A percentile compares a stretch with the other conserved stretches of the same genome.
Evolutionary conservation across 35 echinoderm and acorn worm genomes (phyloP).

Genomic region (Diadema setosum): DNA sequence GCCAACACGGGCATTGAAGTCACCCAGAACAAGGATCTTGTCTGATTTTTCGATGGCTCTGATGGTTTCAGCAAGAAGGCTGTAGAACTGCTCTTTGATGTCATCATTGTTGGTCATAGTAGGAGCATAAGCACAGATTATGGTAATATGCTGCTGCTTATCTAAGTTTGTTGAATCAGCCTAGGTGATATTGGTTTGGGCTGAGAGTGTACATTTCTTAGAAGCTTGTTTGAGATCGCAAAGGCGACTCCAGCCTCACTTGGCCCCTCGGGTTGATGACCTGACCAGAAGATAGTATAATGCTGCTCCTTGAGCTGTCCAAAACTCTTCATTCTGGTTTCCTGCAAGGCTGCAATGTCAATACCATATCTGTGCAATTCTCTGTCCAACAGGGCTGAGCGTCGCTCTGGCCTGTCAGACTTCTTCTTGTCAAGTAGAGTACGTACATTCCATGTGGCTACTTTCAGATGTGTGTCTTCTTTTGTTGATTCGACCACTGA

Average conservation of each 20-base stretch:
- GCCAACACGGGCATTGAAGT: background rate
- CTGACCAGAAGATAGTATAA: conserved; percentile 21
- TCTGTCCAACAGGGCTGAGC: background rate
- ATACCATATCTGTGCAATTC: conserved; percentile 13
- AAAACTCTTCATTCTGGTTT: conserved; percentile 20
- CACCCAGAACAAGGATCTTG: background rate
- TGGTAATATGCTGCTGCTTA: background rate
- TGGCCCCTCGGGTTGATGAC: background rate
- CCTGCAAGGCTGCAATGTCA: conserved; percentile 55
- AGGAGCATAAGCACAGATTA: conserved; percentile 40
- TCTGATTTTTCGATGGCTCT: background rate
- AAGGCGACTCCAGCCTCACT: conserved; percentile 32
- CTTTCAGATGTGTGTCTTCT: background rate
- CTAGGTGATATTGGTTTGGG: background rate
- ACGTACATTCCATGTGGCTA: conserved; percentile 36
- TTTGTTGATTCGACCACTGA: conserved; percentile 8
- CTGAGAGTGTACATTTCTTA: conserved; percentile 13
- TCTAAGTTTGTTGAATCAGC: conserved; percentile 6
- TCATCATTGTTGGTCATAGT: conserved; percentile 36
- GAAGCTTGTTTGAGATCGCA: conserved; percentile 36
- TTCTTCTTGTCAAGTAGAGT: conserved; percentile 28
- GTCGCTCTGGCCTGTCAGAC: background rate
- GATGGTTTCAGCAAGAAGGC: background rate
- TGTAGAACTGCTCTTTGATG: conserved; percentile 41
- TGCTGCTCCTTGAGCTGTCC: conserved; percentile 18